phyloP scores from a whole-genome alignment of 2,888 invertebrate species.

The Drosophila helvetica region DNA sequence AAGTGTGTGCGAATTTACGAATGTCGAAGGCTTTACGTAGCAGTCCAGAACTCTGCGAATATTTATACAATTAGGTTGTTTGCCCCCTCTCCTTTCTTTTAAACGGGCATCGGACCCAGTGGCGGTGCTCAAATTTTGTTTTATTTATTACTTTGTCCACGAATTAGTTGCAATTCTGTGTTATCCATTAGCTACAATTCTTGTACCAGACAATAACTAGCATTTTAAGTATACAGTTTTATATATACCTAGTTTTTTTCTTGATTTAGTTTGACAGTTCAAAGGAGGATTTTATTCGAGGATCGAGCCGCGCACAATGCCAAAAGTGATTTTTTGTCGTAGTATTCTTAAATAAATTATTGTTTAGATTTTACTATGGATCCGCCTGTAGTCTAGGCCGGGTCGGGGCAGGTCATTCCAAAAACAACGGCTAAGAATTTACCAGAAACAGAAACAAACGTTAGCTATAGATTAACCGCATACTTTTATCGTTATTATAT shows the following conservation, averaged over 20 bases:
- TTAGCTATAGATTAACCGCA: constrained; percentile 19
- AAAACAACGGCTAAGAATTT: constrained; percentile 39
- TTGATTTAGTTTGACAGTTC: constrained; percentile 21
- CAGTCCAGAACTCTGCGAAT: constrained; percentile 43
- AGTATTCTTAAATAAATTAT: constrained; percentile 63
- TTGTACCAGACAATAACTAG: constrained; percentile 72
- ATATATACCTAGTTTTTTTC: constrained; percentile 2
- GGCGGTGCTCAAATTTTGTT: constrained; percentile 31
- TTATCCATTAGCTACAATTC: constrained; percentile 45
- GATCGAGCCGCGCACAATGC: constrained; percentile 77
- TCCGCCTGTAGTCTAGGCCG: constrained; percentile 27
- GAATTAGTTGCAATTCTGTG: constrained; percentile 21
- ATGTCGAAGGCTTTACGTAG: constrained; percentile 71
- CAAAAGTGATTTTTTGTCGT: constrained; percentile 68
- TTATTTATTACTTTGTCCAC: constrained; percentile 19
- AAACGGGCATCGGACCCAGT: neutral
- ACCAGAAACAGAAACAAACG: constrained; percentile 23
- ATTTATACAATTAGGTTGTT: constrained; percentile 29
- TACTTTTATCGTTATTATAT: constrained; percentile 35
- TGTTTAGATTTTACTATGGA: constrained; percentile 52
- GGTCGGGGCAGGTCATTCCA: constrained; percentile 39
- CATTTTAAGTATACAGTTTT: constrained; percentile 46
- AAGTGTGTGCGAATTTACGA: constrained; percentile 69
- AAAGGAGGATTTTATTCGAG: constrained; percentile 30
- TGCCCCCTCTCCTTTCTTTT: neutral